Evolutionary conservation across 2,113 vertebrate species (phyloP).

Genomic region (Galeopterus variegatus): DNA sequence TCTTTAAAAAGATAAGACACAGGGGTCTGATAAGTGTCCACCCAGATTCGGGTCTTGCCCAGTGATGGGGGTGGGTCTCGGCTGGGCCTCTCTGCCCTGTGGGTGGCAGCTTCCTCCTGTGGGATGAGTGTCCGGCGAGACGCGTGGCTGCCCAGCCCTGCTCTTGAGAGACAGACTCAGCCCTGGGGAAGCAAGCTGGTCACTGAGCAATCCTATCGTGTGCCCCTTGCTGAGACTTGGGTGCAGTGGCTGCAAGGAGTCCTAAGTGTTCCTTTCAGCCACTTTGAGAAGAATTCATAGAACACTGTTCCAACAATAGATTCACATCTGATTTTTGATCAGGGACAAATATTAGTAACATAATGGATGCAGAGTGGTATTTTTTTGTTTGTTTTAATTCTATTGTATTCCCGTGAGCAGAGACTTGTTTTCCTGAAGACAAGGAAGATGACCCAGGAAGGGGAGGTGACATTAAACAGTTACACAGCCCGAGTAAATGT

Average conservation of each 20-base stretch:
- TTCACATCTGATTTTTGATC: neutral
- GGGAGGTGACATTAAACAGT: neutral
- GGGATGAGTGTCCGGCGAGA: neutral
- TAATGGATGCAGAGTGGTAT: no score
- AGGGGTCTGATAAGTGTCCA: neutral
- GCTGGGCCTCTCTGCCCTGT: no score
- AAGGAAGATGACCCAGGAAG: no score
- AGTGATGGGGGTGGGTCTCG: neutral
- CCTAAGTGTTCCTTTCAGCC: neutral
- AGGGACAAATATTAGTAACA: neutral
- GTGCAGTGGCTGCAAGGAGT: neutral
- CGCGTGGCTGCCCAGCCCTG: neutral
- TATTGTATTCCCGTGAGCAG: fast-evolving
- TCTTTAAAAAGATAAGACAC: neutral
- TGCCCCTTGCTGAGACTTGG: no score
- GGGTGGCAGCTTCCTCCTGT: no score
- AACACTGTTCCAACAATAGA: neutral
- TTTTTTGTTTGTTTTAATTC: neutral
- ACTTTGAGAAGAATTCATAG: neutral
- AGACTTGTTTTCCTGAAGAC: neutral
- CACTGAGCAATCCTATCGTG: neutral
- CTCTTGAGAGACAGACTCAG: neutral
- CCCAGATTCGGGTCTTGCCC: neutral
- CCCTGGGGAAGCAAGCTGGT: fast-evolving
- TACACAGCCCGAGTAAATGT: neutral